phyloP scores from a whole-genome alignment of 2,113 vertebrate genomes.

The Nerophis lumbriciformis region DNA sequence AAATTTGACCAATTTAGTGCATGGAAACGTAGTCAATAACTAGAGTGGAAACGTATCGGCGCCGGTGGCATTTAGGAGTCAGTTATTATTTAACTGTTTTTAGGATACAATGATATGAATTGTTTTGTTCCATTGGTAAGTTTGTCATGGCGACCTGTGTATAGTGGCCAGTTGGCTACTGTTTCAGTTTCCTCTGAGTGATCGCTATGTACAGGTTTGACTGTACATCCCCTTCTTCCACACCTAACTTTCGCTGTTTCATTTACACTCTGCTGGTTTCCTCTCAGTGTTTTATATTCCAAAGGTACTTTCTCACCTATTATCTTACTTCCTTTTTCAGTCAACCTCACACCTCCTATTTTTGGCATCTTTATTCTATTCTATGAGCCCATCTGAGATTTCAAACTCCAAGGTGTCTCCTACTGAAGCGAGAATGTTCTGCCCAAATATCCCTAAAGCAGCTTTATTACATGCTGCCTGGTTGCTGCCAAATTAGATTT shows the following conservation, averaged over 20 bases:
- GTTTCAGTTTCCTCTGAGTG: too few species aligned
- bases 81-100: too few species aligned
- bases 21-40: too few species aligned
- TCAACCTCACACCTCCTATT: background rate
- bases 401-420: slow-evolving; percentile 8
- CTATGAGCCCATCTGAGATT: slow-evolving; percentile 10
- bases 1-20: too few species aligned
- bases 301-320: slow-evolving; percentile 3
- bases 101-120: too few species aligned
- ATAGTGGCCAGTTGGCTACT: too few species aligned
- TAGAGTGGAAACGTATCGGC: too few species aligned
- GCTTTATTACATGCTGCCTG: slow-evolving; percentile 35
- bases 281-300: background rate
- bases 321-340: background rate
- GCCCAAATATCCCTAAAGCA: slow-evolving; percentile 22
- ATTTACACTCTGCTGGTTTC: background rate
- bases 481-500: slow-evolving; percentile 41
- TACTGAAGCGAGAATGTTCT: slow-evolving; percentile 20
- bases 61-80: too few species aligned
- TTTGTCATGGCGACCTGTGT: too few species aligned
- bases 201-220: too few species aligned
- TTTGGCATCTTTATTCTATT: slow-evolving; percentile 6
- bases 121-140: too few species aligned
- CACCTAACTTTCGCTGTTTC: background rate
- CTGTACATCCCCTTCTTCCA: background rate